phyloP scores from a whole-genome alignment of 2,888 invertebrate species.

The Nemotelus nigrinus region DNA sequence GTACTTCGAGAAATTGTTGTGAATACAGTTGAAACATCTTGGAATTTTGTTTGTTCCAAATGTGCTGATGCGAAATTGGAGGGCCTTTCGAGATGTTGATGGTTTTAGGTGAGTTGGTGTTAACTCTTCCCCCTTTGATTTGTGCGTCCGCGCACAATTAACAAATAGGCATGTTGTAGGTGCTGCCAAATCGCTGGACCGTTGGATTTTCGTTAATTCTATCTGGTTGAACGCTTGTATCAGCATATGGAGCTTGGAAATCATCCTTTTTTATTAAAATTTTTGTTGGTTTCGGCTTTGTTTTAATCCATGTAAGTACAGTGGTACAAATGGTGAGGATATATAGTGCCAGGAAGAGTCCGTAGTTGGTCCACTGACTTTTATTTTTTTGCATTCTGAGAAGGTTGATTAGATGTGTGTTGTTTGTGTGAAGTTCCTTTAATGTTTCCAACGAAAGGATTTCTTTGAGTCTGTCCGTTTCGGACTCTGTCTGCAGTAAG shows the following conservation, averaged over 20 bases:
- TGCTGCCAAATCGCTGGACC: conserved; percentile 1
- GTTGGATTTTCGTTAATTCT: background rate
- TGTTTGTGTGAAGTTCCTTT: background rate
- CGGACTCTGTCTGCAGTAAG: too few species aligned
- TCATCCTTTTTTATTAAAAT: too few species aligned
- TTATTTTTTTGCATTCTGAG: background rate
- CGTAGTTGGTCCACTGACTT: background rate
- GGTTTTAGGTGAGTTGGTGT: background rate
- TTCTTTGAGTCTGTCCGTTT: background rate
- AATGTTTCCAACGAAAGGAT: background rate
- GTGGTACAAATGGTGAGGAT: background rate
- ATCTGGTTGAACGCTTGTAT: background rate
- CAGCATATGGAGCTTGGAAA: background rate
- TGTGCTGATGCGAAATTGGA: background rate
- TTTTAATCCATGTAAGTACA: too few species aligned
- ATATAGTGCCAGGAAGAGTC: background rate
- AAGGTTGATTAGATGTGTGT: background rate
- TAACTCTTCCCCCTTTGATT: background rate
- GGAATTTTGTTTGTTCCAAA: too few species aligned
- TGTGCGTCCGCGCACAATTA: background rate
- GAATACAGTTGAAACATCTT: too few species aligned
- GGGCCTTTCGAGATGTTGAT: background rate
- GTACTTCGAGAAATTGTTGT: too few species aligned
- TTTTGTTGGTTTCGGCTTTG: too few species aligned
- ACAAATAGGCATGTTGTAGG: background rate